Conservation (phyloP, 92 coral and sea anemone genomes). For the Palythoa grandiflora region DNA sequence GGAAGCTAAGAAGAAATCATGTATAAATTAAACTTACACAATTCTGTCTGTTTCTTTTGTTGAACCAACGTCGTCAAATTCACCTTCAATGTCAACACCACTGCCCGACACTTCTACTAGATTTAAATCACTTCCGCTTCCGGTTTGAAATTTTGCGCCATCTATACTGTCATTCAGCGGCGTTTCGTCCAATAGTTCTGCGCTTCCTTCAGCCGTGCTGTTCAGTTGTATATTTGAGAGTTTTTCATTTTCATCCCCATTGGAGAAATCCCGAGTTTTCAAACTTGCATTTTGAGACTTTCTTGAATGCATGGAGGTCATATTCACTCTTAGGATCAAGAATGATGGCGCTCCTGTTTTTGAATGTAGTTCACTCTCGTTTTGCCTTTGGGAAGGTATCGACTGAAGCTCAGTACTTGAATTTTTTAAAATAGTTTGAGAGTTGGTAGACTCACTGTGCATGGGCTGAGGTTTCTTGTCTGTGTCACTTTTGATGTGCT, state of each 20-base stretch:
- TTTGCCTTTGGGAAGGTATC: neutral
- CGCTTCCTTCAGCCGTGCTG: neutral
- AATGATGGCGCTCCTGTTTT: neutral
- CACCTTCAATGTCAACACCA: neutral
- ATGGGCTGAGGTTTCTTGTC: neutral
- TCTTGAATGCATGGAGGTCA: neutral
- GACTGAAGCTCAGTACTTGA: neutral
- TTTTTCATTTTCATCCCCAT: neutral
- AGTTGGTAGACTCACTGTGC: neutral
- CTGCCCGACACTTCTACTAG: neutral
- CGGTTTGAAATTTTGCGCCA: conserved; percentile 1
- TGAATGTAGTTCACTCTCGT: neutral
- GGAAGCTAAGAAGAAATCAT: neutral
- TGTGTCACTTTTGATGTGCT: conserved; percentile 20
- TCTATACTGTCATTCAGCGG: neutral
- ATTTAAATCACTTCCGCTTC: conserved; percentile 30
- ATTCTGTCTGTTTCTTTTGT: neutral
- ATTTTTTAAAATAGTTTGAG: neutral
- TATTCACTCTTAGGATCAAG: neutral
- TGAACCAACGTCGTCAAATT: neutral
- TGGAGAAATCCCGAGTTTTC: neutral
- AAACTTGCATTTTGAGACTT: neutral
- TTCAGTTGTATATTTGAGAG: neutral
- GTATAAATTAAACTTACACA: conserved; percentile 9
- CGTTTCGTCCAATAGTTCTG: neutral